Conservation (phyloP, 1,140 invertebrate species). For the Archivesica marissinica region DNA sequence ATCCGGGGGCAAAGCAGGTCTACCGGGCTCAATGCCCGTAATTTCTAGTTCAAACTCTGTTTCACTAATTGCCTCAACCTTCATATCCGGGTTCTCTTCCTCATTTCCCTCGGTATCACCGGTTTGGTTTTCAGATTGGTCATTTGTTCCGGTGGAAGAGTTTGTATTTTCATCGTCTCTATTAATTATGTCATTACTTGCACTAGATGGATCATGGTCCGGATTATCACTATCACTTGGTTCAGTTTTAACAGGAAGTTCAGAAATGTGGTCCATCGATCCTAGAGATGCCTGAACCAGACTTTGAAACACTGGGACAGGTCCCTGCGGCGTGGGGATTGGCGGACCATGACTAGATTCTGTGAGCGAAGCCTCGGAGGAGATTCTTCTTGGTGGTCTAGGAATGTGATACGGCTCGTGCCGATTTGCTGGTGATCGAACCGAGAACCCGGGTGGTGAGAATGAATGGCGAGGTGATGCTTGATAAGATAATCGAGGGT, state of each 20-base stretch:
- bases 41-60: constrained; percentile 48
- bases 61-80: constrained; percentile 42
- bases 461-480: background rate
- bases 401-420: constrained; percentile 34
- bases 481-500: background rate
- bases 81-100: background rate
- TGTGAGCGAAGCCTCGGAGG: background rate
- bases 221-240: background rate
- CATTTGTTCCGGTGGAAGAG: background rate
- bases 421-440: background rate
- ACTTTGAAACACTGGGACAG: background rate
- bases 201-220: no score
- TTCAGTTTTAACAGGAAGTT: constrained; percentile 17
- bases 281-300: background rate
- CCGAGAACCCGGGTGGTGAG: background rate
- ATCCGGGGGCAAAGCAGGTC: constrained; percentile 8
- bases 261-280: background rate
- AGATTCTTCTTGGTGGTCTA: background rate
- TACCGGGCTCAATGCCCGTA: constrained; percentile 35
- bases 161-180: constrained; percentile 15
- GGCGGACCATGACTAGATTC: background rate
- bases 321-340: background rate
- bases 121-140: background rate
- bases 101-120: background rate
- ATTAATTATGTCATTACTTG: constrained; percentile 7